These are phyloP conservation scores for Arbacia lixula DNA, from an alignment of 53 echinoderm and acorn worm genomes.

Conservation along the genomic window DNA sequence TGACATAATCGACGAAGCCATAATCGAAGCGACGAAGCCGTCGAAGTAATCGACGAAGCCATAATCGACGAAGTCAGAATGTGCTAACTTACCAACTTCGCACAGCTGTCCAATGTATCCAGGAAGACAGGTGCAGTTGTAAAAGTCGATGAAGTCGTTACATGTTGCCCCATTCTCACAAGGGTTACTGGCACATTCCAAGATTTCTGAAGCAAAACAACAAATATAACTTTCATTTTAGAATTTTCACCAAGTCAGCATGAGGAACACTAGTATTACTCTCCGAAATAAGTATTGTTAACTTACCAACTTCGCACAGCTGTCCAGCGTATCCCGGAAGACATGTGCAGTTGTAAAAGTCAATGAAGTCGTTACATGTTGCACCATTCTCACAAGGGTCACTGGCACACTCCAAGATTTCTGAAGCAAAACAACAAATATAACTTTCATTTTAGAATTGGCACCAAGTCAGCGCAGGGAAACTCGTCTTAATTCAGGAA, in stretches of 20 bases:
- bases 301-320: conserved; percentile 38
- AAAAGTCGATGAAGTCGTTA: background rate
- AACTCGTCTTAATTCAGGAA: too few species aligned
- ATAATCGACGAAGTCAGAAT: background rate
- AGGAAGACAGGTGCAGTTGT: background rate
- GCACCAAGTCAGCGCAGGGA: too few species aligned
- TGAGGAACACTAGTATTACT: too few species aligned
- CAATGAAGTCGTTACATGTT: background rate
- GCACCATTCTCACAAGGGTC: background rate
- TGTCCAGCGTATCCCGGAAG: background rate
- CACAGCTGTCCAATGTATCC: background rate
- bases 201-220: background rate
- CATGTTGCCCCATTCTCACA: conserved; percentile 15
- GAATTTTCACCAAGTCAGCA: too few species aligned
- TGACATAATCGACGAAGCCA: background rate
- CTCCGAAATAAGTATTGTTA: too few species aligned
- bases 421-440: background rate
- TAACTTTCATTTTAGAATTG: too few species aligned
- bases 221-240: too few species aligned
- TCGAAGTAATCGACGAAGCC: background rate
- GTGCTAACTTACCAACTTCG: background rate
- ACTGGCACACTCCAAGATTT: conserved; percentile 9
- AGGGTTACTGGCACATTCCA: background rate
- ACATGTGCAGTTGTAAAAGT: background rate
- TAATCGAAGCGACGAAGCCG: background rate